Evolutionary conservation across 2,797 vertebrate species (phyloP), one percentile per base, ranked within the genome.

Genomic region (Acropternis orthonyx): DNA sequence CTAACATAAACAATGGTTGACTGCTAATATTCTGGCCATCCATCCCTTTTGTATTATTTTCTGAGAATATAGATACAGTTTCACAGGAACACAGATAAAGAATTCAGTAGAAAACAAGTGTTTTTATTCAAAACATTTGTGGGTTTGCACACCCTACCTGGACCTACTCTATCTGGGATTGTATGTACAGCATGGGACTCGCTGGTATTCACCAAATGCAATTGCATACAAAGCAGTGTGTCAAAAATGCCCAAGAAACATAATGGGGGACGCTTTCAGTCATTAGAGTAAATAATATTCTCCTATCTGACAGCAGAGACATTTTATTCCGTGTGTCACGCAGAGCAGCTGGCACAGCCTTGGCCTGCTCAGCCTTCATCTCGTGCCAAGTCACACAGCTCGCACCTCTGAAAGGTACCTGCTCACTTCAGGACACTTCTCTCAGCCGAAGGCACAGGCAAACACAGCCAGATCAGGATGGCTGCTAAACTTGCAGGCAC

Each of bases 311-410:
- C 46, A 73, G 79, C 51, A 90, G 82, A 81, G 59, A 80, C 76
- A 52, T 73, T 65, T 44, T 78, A 69, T 32, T n/a, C 21, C 41
- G 43, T 73, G 80, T 81, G 85, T 95, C 92, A 86, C 1, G 5
- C 36, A 62, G 43, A 69, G 83, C 79, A 92, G 85, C 49, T 81
- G 74, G 74, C 5, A 0, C 4, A 72, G 81, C 55, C 88, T 55
- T 95, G 58, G 12, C 36, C 34, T 61, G 44, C 28, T 7, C 55
- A 68, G 37, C 59, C 71, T 93, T 96, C 68, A 80, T 94, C 69
- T 43, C 36, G 37, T 81, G 93, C 94, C 94, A 90, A 75, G 90
- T 52, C 83, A 78, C 83, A 41, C n/a, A 86, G 77, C 59, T 75
- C 4, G 6, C 43, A 34, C 39, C 39, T 75, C 39, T 21, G 62